A percentile compares a stretch with the other conserved stretches of the same genome.
phyloP scores from a whole-genome alignment of 1,140 invertebrate species.

The Oedothorax gibbosus region DNA sequence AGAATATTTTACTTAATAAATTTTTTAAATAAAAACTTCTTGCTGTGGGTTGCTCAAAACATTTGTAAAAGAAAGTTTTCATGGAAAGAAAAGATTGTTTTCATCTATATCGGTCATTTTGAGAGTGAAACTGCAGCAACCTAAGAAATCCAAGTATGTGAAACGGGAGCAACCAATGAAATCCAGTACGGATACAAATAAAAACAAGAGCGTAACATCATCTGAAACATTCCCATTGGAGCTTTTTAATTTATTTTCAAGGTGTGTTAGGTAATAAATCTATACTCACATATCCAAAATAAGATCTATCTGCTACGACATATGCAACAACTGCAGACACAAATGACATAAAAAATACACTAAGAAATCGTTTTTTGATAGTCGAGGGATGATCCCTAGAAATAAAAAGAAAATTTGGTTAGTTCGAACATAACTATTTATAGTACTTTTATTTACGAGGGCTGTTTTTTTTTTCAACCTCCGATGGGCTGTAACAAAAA shows the following conservation, averaged over 20 bases:
- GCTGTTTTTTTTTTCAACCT: no score
- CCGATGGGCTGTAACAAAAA: no score
- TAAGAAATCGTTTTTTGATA: constrained; percentile 45
- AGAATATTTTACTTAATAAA: no score
- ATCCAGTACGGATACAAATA: neutral
- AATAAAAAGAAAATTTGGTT: neutral
- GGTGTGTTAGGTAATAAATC: neutral
- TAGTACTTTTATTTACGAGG: no score
- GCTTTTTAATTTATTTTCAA: neutral
- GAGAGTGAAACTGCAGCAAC: neutral
- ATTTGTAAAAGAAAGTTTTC: no score
- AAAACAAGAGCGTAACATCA: neutral
- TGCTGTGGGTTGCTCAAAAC: no score
- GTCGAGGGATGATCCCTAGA: constrained; percentile 50
- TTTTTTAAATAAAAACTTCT: no score
- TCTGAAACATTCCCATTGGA: neutral
- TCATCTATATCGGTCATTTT: neutral
- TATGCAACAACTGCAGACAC: constrained; percentile 49
- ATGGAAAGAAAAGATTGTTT: neutral
- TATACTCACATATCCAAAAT: constrained; percentile 55
- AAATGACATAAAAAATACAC: constrained; percentile 51
- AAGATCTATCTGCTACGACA: constrained; percentile 32
- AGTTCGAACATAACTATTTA: neutral
- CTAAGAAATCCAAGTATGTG: neutral
- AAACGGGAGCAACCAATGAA: neutral